Conservation (phyloP, 2,888 invertebrate genomes). For the Dryomyza anilis region DNA sequence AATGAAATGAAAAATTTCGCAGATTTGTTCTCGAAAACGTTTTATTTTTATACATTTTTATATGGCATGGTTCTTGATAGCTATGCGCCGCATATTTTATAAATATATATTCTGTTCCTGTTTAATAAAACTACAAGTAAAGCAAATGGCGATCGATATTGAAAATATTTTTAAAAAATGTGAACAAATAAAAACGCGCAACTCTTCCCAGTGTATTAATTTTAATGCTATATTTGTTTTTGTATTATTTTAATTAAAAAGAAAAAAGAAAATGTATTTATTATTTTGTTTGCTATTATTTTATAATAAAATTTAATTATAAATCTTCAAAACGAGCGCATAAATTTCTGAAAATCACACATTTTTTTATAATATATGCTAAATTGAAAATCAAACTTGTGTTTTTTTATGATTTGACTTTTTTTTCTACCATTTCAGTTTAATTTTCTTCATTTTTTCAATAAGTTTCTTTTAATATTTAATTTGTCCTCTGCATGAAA, state of each 20-base stretch:
- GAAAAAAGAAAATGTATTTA: constrained; percentile 4
- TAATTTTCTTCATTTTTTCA: not conserved
- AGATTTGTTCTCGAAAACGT: too few species aligned
- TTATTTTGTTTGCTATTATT: constrained; percentile 16
- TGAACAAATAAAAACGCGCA: constrained; percentile 26
- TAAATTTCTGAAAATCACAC: constrained; percentile 1
- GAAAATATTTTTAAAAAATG: constrained; percentile 18
- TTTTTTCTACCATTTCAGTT: not conserved
- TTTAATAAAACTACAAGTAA: constrained; percentile 24
- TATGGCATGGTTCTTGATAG: constrained; percentile 18
- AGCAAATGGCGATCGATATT: too few species aligned
- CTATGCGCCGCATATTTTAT: constrained; percentile 14
- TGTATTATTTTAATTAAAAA: constrained; percentile 10
- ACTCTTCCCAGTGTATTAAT: constrained; percentile 13
- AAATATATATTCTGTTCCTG: constrained; percentile 22
- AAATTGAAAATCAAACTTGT: not conserved
- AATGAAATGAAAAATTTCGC: too few species aligned
- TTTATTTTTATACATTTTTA: constrained; percentile 23
- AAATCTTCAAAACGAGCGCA: not conserved
- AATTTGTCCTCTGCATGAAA: not conserved
- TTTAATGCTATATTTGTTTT: constrained; percentile 4
- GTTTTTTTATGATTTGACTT: not conserved
- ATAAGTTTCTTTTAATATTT: not conserved
- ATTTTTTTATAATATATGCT: constrained; percentile 11
- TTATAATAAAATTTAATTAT: constrained; percentile 13